Evolutionary conservation across 1,140 invertebrate species (phyloP), one percentile per base, ranked within the genome.

Genomic region (Leptinotarsa texana): DNA sequence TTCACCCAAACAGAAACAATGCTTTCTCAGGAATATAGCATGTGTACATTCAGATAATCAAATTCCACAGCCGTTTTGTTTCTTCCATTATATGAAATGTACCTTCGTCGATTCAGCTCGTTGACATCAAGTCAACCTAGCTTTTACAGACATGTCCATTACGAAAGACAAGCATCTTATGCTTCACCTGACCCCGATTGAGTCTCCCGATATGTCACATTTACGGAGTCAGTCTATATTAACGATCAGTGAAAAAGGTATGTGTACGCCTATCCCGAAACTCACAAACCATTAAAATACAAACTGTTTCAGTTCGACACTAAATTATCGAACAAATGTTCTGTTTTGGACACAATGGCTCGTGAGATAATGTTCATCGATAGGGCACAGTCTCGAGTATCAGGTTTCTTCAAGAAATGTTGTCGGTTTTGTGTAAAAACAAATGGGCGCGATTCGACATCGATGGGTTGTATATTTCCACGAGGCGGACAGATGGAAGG

Each of bases 161-260:
- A 57, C 51, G 51, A 57, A 57, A 57, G 51, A 57, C 51, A 57
- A 57, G 51, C 51, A 57, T 57, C 51, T 57, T 57, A 18, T 57
- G 51, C 51, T 57, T 8, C 51, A 57, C 51, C 51, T 57, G 51
- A 57, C 51, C 51, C 13, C 51, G 15, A 57, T 57, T 57, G 51
- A 57, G 51, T 57, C 51, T n/a, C n/a, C 51, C 51, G 51, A 57
- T 57, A 57, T 18, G 51, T 57, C 51, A 57, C 51, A 57, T 57
- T 57, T 3, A 57, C 51, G 3, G 51, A 42, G 17, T 57, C 51
- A 13, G 51, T 57, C 51, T 18, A 57, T 57, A 57, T 57, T 57
- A 57, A 57, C n/a, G 51, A 18, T 42, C 51, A 57, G 15, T 57
- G 15, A 17, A 57, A 57, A 15, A 57, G 51, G 51, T 57, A 57